These are phyloP conservation scores for Myopa testacea DNA, from an alignment of 2,888 invertebrate species.

Conservation along the genomic window DNA sequence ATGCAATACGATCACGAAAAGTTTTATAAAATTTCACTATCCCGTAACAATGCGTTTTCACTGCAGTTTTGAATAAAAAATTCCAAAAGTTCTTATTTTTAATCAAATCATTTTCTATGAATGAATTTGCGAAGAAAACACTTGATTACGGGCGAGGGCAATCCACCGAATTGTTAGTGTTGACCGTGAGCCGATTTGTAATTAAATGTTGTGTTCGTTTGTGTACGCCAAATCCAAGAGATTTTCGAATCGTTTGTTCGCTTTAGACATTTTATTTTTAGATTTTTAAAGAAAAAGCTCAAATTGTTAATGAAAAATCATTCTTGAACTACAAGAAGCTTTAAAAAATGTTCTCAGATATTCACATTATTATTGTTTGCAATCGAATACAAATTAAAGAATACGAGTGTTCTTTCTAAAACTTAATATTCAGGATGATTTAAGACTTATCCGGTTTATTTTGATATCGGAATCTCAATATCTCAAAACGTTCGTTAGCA, in stretches of 20 bases:
- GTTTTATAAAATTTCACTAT: not conserved
- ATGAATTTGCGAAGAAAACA: conserved; percentile 23
- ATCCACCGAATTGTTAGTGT: conserved; percentile 49
- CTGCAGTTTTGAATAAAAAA: not conserved
- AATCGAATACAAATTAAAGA: conserved; percentile 2
- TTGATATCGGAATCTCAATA: not conserved
- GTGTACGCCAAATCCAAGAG: conserved; percentile 39
- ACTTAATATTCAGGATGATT: not conserved
- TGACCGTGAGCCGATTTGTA: conserved; percentile 61
- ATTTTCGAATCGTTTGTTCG: conserved; percentile 42
- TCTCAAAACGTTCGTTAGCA: not conserved
- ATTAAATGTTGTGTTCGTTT: conserved; percentile 51
- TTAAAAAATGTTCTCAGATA: conserved; percentile 33
- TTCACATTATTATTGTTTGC: not conserved
- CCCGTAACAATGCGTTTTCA: not conserved
- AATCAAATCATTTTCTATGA: conserved; percentile 20
- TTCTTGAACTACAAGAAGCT: conserved; percentile 53
- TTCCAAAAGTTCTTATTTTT: not conserved
- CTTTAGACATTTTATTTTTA: conserved; percentile 55
- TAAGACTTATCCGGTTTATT: not conserved
- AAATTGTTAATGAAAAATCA: conserved; percentile 54
- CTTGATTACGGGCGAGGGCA: conserved; percentile 45
- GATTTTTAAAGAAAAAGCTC: conserved; percentile 56
- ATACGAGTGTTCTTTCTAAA: not conserved
- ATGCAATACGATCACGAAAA: not conserved